Evolutionary conservation across 2,888 invertebrate species (phyloP), one percentile per base, ranked within the genome.

Genomic region (Drosophila yooni): DNA sequence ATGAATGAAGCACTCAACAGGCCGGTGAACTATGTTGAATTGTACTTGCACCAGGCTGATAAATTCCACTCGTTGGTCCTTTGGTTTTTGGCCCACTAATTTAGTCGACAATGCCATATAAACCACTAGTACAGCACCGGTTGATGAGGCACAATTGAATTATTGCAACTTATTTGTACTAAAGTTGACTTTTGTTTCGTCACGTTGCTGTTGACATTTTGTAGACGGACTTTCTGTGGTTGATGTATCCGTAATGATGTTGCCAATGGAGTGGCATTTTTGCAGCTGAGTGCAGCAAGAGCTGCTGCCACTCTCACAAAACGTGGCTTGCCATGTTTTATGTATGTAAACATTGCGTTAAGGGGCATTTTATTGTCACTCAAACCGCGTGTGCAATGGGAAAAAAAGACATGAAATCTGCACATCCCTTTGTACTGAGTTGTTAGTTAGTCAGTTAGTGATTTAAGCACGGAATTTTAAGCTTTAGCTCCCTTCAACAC

Each of bases 151-250:
- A 2, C 18, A 18, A 18, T 52, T 33, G 33, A 33, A 33, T 85
- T 88, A 89, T 90, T 88, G 83, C 74, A 88, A 73, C 63, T 71
- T 77, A 84, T 76, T 79, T 79, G 85, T 54, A 61, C 50, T 54
- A 29, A 69, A 74, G 84, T 74, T 66, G 76, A 70, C 64, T 74
- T 82, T 68, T 71, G 70, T 65, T 70, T 60, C 53, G 61, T 31
- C 70, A 46, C 70, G 67, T 66, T 70, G 74, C 38, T 61, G 64
- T 48, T 53, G 51, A 46, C 62, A 36, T 56, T 70, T 61, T 31
- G 21, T 66, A 40, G 74, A 31, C 64, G 4, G 34, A 29, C 15
- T 15, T 34, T 48, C 38, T 29, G 40, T 50, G 46, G 15, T 66
- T 67, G 56, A 57, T 74, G 69, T 53, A 53, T 38, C 59, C 60